Percentiles rank a stretch among this genome's conserved stretches.
These are phyloP conservation scores for Venusia cambrica DNA, from an alignment of 2,888 invertebrate genomes.

Conservation along the genomic window DNA sequence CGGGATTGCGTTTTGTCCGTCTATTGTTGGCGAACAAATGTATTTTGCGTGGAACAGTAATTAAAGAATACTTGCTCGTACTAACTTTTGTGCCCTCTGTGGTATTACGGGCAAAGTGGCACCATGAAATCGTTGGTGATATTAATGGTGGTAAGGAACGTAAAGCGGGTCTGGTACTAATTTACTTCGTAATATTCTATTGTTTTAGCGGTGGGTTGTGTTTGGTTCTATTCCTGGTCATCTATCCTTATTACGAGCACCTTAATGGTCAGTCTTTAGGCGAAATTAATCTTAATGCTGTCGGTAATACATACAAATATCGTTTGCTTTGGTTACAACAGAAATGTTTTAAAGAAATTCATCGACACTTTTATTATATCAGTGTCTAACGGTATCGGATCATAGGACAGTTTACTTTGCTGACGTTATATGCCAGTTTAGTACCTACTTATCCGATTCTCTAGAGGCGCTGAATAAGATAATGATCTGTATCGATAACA, in stretches of 20 bases:
- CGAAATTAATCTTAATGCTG: no score
- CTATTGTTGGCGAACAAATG: conserved; percentile 53
- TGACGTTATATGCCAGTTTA: no score
- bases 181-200: conserved; percentile 11
- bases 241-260: conserved; percentile 1
- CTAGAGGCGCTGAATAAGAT: no score
- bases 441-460: no score
- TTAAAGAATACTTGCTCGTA: conserved; percentile 26
- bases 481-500: no score
- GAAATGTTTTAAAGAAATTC: no score
- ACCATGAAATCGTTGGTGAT: conserved; percentile 3
- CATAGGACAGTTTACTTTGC: no score
- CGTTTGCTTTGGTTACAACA: no score
- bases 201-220: conserved; percentile 9
- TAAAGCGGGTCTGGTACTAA: conserved; percentile 8
- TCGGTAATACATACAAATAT: no score
- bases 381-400: no score
- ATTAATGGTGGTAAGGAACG: conserved; percentile 8
- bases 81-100: conserved; percentile 5
- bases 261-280: no score
- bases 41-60: conserved; percentile 47
- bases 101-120: conserved; percentile 6
- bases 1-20: conserved; percentile 62
- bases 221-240: conserved; percentile 1
- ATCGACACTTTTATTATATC: no score